Base-by-base conservation (phyloP, 2,113 vertebrate genomes). In the Tylochromis polylepis region DNA sequence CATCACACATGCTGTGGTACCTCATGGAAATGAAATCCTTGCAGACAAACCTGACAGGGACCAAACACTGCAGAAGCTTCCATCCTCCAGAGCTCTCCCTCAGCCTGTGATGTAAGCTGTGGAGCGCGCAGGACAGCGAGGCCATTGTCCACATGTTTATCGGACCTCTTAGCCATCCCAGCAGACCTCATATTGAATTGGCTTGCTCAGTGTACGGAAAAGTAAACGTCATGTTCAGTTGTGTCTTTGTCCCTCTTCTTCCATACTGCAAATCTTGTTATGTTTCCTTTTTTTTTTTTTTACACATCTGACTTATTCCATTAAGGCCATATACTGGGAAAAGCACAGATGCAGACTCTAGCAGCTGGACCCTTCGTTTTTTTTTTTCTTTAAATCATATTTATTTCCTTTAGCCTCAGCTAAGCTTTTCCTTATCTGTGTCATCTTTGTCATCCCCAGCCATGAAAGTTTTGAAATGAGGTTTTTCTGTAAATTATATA, bases 141-240 rank as follows among this genome's bases (percentile, higher is more conserved):
- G 31, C 84, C 85, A 81, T 91, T 92, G 88, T 94, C 81, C 67
- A 53, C 80, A 22, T 93, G 78, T 90, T 87, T 88, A 67, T 81
- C 20, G 2, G 55, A 59, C 78, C 27, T 58, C 60, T 62, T 56
- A 56, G 75, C 86, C 83, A 83, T 85, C 92, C 86, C 53, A 51
- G 46, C 67, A 16, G 60, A 49, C 49, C 83, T 88, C 46, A 3
- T 15, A 24, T 72, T 56, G 46, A 83, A 79, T 59, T 70, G 9
- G 88, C 58, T 88, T 75, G 84, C 84, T 86, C 70, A 20, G 5
- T 82, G 12, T 72, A 86, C 82, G 58, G 83, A 87, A 81, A 51
- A 82, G 41, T 79, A 88, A 89, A 80, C 77, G 2, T 77, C 24
- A 38, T 67, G 8, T 51, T 56, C 75, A 77, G 6, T 51, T 41